Conservation (phyloP, 2,888 invertebrate genomes). For the Ditula angustiorana region DNA sequence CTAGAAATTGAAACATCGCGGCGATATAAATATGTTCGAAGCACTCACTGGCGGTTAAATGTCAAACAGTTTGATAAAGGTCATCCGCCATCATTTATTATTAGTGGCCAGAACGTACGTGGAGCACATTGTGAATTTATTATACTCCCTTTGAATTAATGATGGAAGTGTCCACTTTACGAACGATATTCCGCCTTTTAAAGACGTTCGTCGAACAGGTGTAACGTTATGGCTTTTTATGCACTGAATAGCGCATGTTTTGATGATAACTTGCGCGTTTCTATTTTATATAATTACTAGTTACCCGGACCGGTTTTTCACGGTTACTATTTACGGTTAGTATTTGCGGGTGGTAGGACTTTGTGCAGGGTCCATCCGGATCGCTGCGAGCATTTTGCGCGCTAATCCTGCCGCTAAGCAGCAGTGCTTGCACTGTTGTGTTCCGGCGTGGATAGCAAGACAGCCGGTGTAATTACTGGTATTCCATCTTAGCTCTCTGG, state of each 20-base stretch:
- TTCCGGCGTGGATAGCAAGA: too few species aligned
- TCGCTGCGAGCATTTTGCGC: too few species aligned
- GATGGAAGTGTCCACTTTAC: slow-evolving; percentile 54
- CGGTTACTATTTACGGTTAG: too few species aligned
- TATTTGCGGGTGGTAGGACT: too few species aligned
- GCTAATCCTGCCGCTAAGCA: too few species aligned
- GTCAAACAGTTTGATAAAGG: slow-evolving; percentile 70
- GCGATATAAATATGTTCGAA: slow-evolving; percentile 36
- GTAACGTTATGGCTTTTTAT: neutral
- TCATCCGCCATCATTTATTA: slow-evolving; percentile 65
- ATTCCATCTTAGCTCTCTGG: too few species aligned
- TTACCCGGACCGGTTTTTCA: too few species aligned
- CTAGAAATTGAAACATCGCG: slow-evolving; percentile 25
- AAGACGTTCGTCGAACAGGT: slow-evolving; percentile 25
- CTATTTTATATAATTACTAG: too few species aligned
- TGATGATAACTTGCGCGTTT: too few species aligned
- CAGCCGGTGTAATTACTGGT: too few species aligned
- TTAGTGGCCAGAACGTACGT: slow-evolving; percentile 49
- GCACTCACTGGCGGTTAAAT: slow-evolving; percentile 49
- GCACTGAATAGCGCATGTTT: neutral
- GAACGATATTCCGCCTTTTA: slow-evolving; percentile 24
- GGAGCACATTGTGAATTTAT: slow-evolving; percentile 46
- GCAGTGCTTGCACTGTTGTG: too few species aligned
- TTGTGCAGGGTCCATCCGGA: too few species aligned
- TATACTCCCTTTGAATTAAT: slow-evolving; percentile 61